Base-by-base conservation (phyloP, 1,140 invertebrate genomes). In the Sitodiplosis mosellana region DNA sequence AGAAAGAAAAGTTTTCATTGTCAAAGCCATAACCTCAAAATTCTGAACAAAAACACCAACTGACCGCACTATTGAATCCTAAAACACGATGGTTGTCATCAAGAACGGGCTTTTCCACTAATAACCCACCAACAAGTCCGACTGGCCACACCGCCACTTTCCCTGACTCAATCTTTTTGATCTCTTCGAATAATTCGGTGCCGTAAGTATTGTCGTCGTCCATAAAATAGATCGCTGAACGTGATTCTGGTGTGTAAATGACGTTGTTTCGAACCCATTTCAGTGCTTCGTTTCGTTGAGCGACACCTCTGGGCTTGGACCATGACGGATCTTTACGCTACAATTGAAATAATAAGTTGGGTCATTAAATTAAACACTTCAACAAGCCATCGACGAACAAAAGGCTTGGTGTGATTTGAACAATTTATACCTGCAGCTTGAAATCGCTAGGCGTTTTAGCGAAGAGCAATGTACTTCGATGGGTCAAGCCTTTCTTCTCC, bases 131-230 rank as follows among this genome's bases (percentile, higher is more conserved):
- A 1, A 94, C 91, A 5, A 98, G 69, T 36, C 91, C 95, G 1
- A 99, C 95, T 0, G 95, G 94, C 94, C 94, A 98, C 3, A 97
- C 85, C 2, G 91, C 89, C 8, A 96, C 91, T 62, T 76, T 83
- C 0, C 56, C 60, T 0, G 53, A 48, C 58, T 80, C 73, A 4
- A 89, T 83, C 55, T 75, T 76, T 14, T 74, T 62, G 71, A 92
- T 88, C 48, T 64, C 60, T 10, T 49, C 55, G 46, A 64, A 95
- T 10, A 94, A 78, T 11, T 87, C 85, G 15, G 90, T 85, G 57
- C 72, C 78, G 47, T 64, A 64, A 6, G 60, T 55, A 47, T 99
- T 99, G 62, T 99, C 95, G 67, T 99, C 95, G 65, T 99, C 95
- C 65, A 92, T 94, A 69, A 99, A 99, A 69, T 88, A 99, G 0